These are phyloP conservation scores for Neoascia interrupta DNA, from an alignment of 2,888 invertebrate genomes.

Conservation along the genomic window DNA sequence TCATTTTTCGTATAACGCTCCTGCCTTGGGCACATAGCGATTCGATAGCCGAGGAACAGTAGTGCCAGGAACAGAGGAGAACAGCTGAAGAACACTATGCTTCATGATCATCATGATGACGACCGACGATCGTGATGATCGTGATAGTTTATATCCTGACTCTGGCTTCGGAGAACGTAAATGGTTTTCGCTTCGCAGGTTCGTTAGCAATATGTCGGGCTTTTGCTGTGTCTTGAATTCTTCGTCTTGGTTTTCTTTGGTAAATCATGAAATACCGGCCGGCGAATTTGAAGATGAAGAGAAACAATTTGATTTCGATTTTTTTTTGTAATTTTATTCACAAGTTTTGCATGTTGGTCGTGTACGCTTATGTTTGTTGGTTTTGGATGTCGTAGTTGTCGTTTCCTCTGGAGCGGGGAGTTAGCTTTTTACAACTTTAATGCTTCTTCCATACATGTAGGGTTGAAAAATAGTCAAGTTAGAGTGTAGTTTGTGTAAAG, in stretches of 20 bases:
- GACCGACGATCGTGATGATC: constrained; percentile 20
- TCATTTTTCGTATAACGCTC: constrained; percentile 25
- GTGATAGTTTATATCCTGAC: constrained; percentile 43
- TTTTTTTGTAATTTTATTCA: constrained; percentile 40
- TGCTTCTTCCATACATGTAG: constrained; percentile 10
- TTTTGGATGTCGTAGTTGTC: constrained; percentile 29
- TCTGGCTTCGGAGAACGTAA: constrained; percentile 43
- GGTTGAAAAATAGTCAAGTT: no score
- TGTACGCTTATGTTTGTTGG: constrained; percentile 52
- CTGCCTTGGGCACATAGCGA: constrained; percentile 6
- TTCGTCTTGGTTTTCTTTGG: constrained; percentile 46
- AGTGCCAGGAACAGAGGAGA: neutral
- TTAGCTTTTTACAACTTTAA: no score
- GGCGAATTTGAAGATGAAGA: constrained; percentile 39
- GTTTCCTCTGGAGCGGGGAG: constrained; percentile 46
- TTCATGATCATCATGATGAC: constrained; percentile 27
- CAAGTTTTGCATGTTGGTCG: constrained; percentile 63
- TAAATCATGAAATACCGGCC: constrained; percentile 61
- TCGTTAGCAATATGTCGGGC: constrained; percentile 53
- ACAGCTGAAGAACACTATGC: constrained; percentile 64
- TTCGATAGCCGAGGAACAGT: neutral
- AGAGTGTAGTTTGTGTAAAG: constrained; percentile 31
- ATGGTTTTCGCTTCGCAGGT: constrained; percentile 33
- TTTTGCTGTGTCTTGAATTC: constrained; percentile 34
- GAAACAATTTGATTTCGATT: constrained; percentile 51